Base-by-base conservation (phyloP, 1,140 invertebrate genomes). In the Drosophila lacertosa region DNA sequence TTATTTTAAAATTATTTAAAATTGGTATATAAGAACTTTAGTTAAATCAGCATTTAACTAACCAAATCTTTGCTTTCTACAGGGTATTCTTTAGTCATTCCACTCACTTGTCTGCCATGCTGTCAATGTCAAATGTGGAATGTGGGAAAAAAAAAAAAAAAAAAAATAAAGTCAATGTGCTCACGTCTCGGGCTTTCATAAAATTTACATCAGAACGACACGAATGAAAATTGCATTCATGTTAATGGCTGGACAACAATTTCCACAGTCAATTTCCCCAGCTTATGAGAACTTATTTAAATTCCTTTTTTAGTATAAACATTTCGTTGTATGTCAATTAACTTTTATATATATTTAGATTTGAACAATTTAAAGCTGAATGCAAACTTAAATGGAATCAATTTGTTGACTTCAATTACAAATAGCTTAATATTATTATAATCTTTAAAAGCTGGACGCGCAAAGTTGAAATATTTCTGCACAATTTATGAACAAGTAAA, bases 121-220 rank as follows among this genome's bases (percentile, higher is more conserved):
- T 45, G 18, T 10, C 40, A 39, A 54, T 39, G 20, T 20, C 47
- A 33, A 50, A 33, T 18, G 26, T 11, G 6, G 29, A 4, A n/a
- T n/a, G n/a, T n/a, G n/a, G n/a, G n/a, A n/a, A n/a, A n/a, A n/a
- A n/a, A n/a, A n/a, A n/a, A n/a, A n/a, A n/a, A n/a, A n/a, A n/a
- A n/a, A n/a, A 33, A 50, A 50, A 32, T 33, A 50, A 33, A 50
- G 10, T 42, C 51, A 65, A 73, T 59, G 67, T 62, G 45, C 22
- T 57, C 80, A 83, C 79, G 78, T 83, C 65, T 72, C 71, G 22
- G 67, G 80, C 57, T 68, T 83, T 75, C 74, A 84, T 80, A 84
- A 84, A 84, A 86, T 86, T 77, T 86, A 76, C 81, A 86, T 86
- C 84, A 65, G 70, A 80, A 83, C 62, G 64, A 64, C 69, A 66